These are phyloP conservation scores for Hozukius guyotensis DNA, from an alignment of 2,797 vertebrate genomes.

Conservation along the genomic window DNA sequence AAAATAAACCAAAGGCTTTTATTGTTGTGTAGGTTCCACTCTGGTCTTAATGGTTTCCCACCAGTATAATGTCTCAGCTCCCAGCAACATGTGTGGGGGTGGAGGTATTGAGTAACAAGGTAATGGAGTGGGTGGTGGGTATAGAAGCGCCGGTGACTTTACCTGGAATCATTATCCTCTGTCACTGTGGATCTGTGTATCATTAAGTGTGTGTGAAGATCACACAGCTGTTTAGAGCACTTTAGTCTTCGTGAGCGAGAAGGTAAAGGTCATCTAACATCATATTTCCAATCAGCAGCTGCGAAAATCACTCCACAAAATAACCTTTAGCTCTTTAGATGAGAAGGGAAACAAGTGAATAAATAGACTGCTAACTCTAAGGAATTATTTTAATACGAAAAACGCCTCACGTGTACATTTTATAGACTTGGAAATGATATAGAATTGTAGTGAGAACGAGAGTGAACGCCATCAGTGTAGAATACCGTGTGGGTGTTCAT, in stretches of 20 bases:
- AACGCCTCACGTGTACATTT: background rate
- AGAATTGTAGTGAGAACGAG: background rate
- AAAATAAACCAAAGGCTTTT: background rate
- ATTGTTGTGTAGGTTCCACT: conserved; percentile 12
- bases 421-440: background rate
- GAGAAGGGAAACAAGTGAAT: background rate
- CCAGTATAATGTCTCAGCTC: conserved; percentile 61
- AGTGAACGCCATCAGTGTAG: background rate
- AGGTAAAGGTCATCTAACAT: conserved; percentile 1
- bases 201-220: background rate
- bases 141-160: conserved; percentile 10
- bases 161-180: conserved; percentile 40
- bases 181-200: background rate
- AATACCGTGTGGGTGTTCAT: background rate
- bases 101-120: conserved; percentile 52
- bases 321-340: background rate
- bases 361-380: background rate
- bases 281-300: conserved; percentile 6
- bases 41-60: conserved; percentile 54
- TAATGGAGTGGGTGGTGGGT: conserved; percentile 33
- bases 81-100: conserved; percentile 14
- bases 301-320: background rate
- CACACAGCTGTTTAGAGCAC: background rate
- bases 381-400: conserved; percentile 3
- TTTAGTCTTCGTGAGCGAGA: background rate